These are phyloP conservation scores for Crocidura indochinensis DNA, from an alignment of 2,797 vertebrate genomes.

Conservation along the genomic window DNA sequence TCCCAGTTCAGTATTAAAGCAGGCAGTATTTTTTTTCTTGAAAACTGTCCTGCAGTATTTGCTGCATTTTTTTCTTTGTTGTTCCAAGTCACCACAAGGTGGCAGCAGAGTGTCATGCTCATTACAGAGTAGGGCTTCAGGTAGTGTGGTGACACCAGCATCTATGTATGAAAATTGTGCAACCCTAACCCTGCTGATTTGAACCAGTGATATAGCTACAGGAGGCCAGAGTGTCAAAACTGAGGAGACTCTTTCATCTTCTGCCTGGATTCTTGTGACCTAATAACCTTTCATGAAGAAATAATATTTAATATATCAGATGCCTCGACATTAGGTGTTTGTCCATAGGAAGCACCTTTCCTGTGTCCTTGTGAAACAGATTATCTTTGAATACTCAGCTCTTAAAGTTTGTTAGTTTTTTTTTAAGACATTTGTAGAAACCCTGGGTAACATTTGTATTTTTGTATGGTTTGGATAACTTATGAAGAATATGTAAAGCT, in stretches of 20 bases:
- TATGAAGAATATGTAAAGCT: slow-evolving; percentile 15
- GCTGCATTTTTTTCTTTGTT: background rate
- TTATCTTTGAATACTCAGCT: background rate
- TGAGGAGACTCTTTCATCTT: background rate
- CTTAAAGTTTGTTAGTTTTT: background rate
- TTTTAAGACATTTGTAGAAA: background rate
- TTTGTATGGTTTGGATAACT: background rate
- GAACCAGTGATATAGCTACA: background rate
- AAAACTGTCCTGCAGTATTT: background rate
- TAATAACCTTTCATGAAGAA: background rate
- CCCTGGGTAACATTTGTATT: background rate
- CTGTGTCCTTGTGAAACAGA: background rate
- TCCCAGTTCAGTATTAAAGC: too few relatives aligned
- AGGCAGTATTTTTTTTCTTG: slow-evolving; percentile 11
- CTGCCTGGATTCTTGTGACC: background rate
- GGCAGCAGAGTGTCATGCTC: slow-evolving; percentile 70
- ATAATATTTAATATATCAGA: background rate
- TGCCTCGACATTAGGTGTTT: background rate
- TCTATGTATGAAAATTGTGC: background rate
- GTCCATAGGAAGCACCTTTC: background rate
- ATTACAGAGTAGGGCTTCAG: background rate
- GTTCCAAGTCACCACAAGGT: slow-evolving; percentile 64
- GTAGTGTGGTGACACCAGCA: background rate
- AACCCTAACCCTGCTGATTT: background rate
- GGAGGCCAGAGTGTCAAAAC: background rate